These are phyloP conservation scores for Ochotona curzoniae DNA, from an alignment of 2,113 vertebrate species.

Conservation along the genomic window DNA sequence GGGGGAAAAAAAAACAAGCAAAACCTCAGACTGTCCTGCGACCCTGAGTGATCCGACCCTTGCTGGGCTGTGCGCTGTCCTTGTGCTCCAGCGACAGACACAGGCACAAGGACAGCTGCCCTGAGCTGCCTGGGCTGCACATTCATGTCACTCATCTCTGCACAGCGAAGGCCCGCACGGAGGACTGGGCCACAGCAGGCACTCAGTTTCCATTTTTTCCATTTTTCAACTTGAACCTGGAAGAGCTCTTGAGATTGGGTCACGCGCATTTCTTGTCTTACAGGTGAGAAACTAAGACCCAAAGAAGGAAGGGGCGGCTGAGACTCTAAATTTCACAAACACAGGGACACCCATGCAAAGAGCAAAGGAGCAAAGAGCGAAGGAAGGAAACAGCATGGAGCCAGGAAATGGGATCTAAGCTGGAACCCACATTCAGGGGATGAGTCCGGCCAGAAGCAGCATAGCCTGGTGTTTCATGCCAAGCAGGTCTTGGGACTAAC, in stretches of 20 bases:
- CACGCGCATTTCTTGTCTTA: neutral
- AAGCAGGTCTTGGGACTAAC: neutral
- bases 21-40: neutral
- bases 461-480: neutral
- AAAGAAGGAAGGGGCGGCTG: neutral
- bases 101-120: neutral
- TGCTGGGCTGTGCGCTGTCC: rapidly evolving
- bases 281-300: neutral
- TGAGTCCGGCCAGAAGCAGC: neutral
- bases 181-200: neutral
- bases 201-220: neutral
- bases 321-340: neutral
- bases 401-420: neutral
- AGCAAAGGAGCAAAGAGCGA: neutral
- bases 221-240: neutral
- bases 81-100: neutral
- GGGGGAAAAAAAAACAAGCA: neutral
- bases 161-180: neutral
- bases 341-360: neutral
- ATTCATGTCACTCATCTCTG: neutral
- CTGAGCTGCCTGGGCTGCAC: neutral
- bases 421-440: neutral
- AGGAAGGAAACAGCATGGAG: neutral
- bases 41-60: neutral
- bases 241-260: neutral